A percentile compares a stretch with the other conserved stretches of the same genome.
These are phyloP conservation scores for Hydroisotoma schaefferi DNA, from an alignment of 2,888 invertebrate species.

Conservation along the genomic window DNA sequence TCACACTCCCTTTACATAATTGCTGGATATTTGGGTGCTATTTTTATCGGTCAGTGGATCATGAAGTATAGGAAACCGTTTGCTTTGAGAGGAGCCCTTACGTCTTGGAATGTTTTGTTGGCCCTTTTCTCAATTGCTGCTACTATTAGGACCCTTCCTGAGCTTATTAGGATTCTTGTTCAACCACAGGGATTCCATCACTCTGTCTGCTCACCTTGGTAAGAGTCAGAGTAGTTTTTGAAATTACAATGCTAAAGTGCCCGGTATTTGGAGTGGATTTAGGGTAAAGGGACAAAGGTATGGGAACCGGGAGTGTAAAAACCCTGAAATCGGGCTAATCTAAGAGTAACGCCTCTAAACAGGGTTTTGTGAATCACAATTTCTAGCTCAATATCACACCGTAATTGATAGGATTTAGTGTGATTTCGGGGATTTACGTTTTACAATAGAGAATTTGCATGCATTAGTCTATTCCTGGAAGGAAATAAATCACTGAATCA, in stretches of 20 bases:
- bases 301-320: background rate
- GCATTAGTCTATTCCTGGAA: too few relatives aligned
- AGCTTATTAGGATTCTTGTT: constrained; percentile 25
- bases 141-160: constrained; percentile 28
- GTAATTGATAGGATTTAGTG: too few relatives aligned
- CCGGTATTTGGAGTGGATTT: background rate
- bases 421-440: too few relatives aligned
- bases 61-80: constrained; percentile 33
- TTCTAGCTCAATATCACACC: too few relatives aligned
- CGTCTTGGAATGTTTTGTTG: constrained; percentile 35
- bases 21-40: constrained; percentile 23
- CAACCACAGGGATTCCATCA: constrained; percentile 33
- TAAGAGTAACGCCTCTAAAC: too few relatives aligned
- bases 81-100: constrained; percentile 22
- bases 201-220: constrained; percentile 39
- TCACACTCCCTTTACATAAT: constrained; percentile 24
- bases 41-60: constrained; percentile 27
- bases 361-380: too few relatives aligned
- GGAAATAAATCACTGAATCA: too few relatives aligned
- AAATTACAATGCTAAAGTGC: background rate
- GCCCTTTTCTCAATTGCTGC: constrained; percentile 38
- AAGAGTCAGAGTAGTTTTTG: background rate
- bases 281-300: background rate
- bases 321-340: too few relatives aligned
- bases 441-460: too few relatives aligned